Percentiles rank a stretch among this genome's conserved stretches.
These are phyloP conservation scores for Sinella curviseta DNA, from an alignment of 1,140 invertebrate genomes.

Conservation along the genomic window DNA sequence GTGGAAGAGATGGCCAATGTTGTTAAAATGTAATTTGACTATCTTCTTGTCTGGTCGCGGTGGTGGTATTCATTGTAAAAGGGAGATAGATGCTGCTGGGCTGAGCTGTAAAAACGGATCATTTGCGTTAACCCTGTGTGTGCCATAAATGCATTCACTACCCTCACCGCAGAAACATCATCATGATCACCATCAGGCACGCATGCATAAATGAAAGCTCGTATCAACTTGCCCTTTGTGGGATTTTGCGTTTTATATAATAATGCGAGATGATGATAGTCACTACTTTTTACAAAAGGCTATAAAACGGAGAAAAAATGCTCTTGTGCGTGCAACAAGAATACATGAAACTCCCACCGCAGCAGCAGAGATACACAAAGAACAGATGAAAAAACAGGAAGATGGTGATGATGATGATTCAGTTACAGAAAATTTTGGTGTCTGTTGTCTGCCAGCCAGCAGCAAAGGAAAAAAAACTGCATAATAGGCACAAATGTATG, in stretches of 20 bases:
- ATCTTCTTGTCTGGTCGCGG: no score
- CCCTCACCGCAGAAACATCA: background rate
- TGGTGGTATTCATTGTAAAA: no score
- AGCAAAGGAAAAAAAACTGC: background rate
- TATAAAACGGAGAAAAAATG: no score
- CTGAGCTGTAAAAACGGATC: background rate
- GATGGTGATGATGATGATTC: background rate
- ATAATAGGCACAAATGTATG: no score
- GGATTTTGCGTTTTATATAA: no score
- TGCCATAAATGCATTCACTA: conserved; percentile 9
- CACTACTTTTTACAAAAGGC: no score
- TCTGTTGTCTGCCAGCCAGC: background rate
- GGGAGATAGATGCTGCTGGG: no score
- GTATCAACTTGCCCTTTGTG: background rate
- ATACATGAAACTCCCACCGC: no score
- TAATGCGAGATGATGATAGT: no score
- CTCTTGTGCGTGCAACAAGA: no score
- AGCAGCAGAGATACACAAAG: no score
- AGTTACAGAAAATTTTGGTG: background rate
- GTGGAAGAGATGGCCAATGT: background rate
- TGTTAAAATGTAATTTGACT: conserved; percentile 19
- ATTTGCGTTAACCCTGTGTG: conserved; percentile 17
- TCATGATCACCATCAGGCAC: background rate
- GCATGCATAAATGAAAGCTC: conserved; percentile 1
- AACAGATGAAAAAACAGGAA: no score